A percentile compares a stretch with the other conserved stretches of the same genome.
These are phyloP conservation scores for Microcebus tavaratra DNA, from an alignment of 2,113 vertebrate genomes.

Conservation along the genomic window DNA sequence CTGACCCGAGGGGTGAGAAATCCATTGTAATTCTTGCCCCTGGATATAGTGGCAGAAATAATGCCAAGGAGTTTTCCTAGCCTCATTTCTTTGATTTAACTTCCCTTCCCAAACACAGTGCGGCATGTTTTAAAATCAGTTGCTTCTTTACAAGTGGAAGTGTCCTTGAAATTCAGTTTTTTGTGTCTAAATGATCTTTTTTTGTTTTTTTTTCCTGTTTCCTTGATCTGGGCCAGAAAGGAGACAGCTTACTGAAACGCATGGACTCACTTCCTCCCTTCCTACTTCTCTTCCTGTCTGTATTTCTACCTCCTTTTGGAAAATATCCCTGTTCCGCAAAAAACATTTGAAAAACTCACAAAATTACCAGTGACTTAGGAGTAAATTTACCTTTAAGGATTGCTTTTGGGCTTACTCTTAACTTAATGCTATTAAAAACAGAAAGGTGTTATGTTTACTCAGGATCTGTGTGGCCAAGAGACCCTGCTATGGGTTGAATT, in stretches of 20 bases:
- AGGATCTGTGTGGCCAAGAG: neutral
- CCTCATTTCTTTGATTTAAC: constrained; percentile 18
- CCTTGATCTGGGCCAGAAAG: neutral
- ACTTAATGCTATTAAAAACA: neutral
- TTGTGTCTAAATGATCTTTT: constrained; percentile 8
- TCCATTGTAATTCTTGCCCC: constrained; percentile 33
- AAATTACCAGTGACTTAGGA: neutral
- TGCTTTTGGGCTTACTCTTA: neutral
- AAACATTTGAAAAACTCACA: neutral
- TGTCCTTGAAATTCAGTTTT: constrained; percentile 44
- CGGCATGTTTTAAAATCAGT: constrained; percentile 31
- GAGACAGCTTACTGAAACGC: constrained; percentile 22
- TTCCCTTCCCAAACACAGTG: constrained; percentile 37
- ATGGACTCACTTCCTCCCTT: neutral
- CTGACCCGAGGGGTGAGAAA: neutral
- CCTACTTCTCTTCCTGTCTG: neutral
- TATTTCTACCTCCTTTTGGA: neutral
- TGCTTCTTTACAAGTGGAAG: constrained; percentile 38
- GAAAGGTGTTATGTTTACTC: neutral
- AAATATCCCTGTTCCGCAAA: neutral
- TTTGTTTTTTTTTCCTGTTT: constrained; percentile 6
- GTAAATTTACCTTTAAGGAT: neutral
- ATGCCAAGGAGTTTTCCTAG: constrained; percentile 28
- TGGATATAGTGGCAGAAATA: constrained; percentile 13
- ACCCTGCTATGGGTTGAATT: neutral